Evolutionary conservation across 2,113 vertebrate genomes (phyloP).

Genomic region (Corvus hawaiiensis): DNA sequence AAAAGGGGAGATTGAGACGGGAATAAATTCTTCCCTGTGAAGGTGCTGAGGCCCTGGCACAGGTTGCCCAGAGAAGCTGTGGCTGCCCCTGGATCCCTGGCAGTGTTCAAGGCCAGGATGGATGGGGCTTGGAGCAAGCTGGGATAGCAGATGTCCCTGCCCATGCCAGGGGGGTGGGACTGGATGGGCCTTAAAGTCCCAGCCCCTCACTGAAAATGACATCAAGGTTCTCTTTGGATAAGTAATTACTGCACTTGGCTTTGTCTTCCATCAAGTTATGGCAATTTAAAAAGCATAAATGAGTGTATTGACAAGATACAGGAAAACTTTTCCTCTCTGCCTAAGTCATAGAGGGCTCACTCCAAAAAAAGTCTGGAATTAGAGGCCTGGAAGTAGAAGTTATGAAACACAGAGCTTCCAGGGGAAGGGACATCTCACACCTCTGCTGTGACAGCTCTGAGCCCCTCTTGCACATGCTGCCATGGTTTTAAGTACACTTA

Average conservation of each 20-base stretch:
- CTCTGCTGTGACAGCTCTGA: background rate
- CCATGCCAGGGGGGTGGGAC: background rate
- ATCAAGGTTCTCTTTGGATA: background rate
- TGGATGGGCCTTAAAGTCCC: background rate
- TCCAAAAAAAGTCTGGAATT: background rate
- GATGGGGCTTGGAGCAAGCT: fast-evolving
- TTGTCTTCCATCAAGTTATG: background rate
- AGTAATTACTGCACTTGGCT: background rate
- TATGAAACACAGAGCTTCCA: background rate
- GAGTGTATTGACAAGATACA: background rate
- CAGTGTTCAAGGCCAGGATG: background rate
- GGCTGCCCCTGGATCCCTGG: background rate
- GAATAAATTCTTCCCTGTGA: background rate
- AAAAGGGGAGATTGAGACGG: background rate
- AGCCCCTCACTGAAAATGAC: background rate
- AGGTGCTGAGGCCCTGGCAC: background rate
- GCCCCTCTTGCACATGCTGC: fast-evolving
- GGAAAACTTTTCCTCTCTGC: background rate
- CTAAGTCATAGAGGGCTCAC: background rate
- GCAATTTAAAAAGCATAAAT: background rate
- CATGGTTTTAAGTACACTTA: background rate
- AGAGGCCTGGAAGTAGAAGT: background rate
- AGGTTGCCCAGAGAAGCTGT: background rate
- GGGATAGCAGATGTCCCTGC: background rate
- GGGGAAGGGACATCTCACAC: background rate